These are phyloP conservation scores for Mustela lutreola DNA, from an alignment of 2,113 vertebrate genomes.

Conservation along the genomic window DNA sequence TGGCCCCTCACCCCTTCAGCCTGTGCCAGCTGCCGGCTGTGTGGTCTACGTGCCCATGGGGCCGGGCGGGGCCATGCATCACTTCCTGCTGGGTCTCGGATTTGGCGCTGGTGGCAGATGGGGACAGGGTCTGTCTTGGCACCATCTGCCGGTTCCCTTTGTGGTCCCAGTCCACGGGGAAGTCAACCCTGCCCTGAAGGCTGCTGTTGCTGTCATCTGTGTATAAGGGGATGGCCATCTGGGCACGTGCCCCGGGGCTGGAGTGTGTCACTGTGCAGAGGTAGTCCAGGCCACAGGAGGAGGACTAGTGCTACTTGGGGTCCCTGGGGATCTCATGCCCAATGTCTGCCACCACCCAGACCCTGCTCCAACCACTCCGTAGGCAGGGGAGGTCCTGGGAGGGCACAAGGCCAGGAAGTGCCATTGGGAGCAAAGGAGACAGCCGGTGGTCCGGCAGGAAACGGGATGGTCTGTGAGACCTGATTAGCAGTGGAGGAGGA, in stretches of 20 bases:
- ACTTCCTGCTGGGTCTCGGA: background rate
- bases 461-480: background rate
- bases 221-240: background rate
- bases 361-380: background rate
- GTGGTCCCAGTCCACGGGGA: background rate
- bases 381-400: background rate
- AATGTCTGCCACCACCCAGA: background rate
- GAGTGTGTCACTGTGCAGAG: background rate
- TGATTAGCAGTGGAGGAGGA: conserved; percentile 66
- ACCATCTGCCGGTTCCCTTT: background rate
- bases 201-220: background rate
- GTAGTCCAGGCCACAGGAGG: background rate
- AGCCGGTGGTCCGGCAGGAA: conserved; percentile 46
- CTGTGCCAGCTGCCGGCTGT: rapidly evolving
- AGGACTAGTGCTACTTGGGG: background rate
- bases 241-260: background rate
- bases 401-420: conserved; percentile 48
- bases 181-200: background rate
- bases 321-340: background rate
- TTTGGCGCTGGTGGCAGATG: rapidly evolving
- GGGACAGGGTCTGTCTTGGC: background rate
- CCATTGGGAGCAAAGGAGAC: background rate
- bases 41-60: rapidly evolving
- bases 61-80: rapidly evolving
- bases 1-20: background rate